Evolutionary conservation across 1,140 invertebrate genomes (phyloP), one percentile per base, ranked within the genome.

Genomic region (Anoplolepis gracilipes): DNA sequence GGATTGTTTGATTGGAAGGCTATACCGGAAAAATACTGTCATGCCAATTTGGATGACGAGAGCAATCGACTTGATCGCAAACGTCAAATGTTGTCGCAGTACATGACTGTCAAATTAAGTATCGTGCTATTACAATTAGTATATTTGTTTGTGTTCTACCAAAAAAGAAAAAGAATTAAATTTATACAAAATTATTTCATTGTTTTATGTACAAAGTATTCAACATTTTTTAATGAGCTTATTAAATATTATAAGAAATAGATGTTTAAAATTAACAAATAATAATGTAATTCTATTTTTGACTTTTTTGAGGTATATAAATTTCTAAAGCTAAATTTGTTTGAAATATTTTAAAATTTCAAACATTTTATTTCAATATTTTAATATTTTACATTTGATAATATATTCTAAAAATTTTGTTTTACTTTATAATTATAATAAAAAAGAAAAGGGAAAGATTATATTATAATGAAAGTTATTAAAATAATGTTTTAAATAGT

Each of bases 11-110:
- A 78, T 42, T 25, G 62, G 62, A 76, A 77, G 46, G 30, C 46
- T 62, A 39, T 53, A 30, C 55, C 39, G 62, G 78, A 89, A 89
- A 84, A 88, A 89, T 88, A 85, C 75, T 85, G 73, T 49, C 55
- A 61, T 28, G 76, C 78, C 88, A 88, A 89, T 89, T n/a, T 46
- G 53, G 70, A 33, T 49, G 69, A 70, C 55, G 53, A 67, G 78
- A 77, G 85, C 77, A 64, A 76, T 76, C 49, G 76, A 87, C 81
- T 85, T 84, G 46, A 57, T 81, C 49, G 81, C 59, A 39, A 42
- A 69, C 55, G 57, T 88, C 82, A 79, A 70, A 46, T 46, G 73
- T 88, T 67, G 42, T 39, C 55, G 28, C 25, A 53, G 57, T 85
- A 64, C 67, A 36, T n/a, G 39, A 11, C 19, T 70, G 64, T 73